phyloP scores from a whole-genome alignment of 2,113 vertebrate genomes.

The Bubalus kerabau region DNA sequence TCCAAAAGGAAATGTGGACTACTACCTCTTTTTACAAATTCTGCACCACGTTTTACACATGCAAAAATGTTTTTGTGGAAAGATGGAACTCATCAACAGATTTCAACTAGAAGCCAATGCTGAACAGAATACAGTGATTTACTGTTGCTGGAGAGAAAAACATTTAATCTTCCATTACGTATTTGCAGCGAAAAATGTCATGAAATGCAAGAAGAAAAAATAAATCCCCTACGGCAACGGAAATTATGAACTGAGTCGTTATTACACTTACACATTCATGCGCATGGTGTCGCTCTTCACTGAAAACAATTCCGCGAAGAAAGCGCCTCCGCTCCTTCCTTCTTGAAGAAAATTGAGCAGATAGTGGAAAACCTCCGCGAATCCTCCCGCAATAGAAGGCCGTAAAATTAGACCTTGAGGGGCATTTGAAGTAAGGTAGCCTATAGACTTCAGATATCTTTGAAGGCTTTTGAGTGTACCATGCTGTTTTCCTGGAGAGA shows the following conservation, averaged over 20 bases:
- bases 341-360: background rate
- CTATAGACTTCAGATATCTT: background rate
- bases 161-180: background rate
- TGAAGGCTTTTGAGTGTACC: background rate
- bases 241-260: background rate
- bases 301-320: slow-evolving; percentile 34
- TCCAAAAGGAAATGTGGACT: background rate
- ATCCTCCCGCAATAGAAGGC: background rate
- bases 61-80: background rate
- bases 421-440: background rate
- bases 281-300: slow-evolving; percentile 74
- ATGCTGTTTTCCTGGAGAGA: slow-evolving; percentile 43
- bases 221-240: background rate
- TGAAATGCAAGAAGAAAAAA: background rate
- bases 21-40: background rate
- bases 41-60: background rate
- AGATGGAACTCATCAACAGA: background rate
- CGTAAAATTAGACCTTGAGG: background rate
- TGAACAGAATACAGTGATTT: background rate
- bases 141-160: background rate
- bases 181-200: background rate
- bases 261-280: slow-evolving; percentile 58
- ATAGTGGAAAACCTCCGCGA: background rate
- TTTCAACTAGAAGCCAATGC: background rate
- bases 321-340: background rate